Conservation (phyloP, 2,113 vertebrate genomes). For the Parus major region DNA sequence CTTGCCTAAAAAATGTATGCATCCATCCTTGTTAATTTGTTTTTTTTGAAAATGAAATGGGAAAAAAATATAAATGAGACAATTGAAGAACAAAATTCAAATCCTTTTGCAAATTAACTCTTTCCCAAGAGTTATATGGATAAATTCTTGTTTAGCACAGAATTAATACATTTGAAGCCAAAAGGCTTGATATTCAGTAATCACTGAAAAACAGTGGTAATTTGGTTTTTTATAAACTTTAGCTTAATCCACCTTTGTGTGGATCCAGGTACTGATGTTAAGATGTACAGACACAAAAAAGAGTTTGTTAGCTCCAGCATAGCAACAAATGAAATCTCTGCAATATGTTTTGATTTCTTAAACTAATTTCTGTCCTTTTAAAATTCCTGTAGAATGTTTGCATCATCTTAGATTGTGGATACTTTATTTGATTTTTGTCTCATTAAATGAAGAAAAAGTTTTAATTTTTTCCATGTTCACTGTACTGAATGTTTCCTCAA, state of each 20-base stretch:
- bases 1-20: background rate
- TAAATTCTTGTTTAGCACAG: background rate
- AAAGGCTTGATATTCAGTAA: background rate
- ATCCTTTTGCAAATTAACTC: background rate
- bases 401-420: background rate
- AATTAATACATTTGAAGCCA: background rate
- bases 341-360: background rate
- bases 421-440: background rate
- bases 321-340: background rate
- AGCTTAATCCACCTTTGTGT: background rate
- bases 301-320: background rate
- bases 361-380: background rate
- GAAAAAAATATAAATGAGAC: rapidly evolving
- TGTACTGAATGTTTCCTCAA: background rate
- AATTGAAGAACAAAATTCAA: background rate
- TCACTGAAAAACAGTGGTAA: background rate
- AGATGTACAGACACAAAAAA: background rate
- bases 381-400: background rate
- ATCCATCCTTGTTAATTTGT: background rate
- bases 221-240: background rate
- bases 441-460: background rate
- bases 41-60: background rate
- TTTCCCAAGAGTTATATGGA: background rate
- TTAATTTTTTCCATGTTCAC: background rate
- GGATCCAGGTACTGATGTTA: background rate